Percentiles rank a stretch among this genome's conserved stretches.
These are phyloP conservation scores for Helicoverpa assulta DNA, from an alignment of 2,888 invertebrate genomes.

Conservation along the genomic window DNA sequence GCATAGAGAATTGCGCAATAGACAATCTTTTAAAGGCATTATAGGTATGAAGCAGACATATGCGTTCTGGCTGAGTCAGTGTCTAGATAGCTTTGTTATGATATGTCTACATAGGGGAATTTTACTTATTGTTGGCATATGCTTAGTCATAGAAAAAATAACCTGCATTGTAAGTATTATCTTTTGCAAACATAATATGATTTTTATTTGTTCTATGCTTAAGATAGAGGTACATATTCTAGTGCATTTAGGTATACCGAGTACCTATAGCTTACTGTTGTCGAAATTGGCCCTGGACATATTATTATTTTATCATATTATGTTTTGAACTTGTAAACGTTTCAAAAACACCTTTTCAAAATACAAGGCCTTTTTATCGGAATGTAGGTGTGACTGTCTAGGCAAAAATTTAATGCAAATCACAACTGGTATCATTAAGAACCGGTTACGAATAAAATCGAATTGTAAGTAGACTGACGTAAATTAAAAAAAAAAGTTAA, in stretches of 20 bases:
- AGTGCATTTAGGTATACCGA: too few relatives aligned
- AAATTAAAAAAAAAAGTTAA: background rate
- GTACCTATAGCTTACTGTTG: too few relatives aligned
- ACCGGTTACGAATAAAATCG: background rate
- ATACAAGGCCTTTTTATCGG: background rate
- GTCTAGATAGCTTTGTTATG: slow-evolving; percentile 2
- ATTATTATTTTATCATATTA: too few relatives aligned
- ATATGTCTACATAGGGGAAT: background rate
- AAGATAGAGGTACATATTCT: too few relatives aligned
- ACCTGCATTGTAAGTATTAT: background rate
- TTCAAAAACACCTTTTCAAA: background rate
- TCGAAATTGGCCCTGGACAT: too few relatives aligned
- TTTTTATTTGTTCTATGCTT: too few relatives aligned
- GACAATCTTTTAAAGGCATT: background rate
- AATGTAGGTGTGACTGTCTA: background rate
- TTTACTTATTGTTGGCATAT: background rate
- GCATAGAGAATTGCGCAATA: slow-evolving; percentile 7
- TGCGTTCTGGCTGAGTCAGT: slow-evolving; percentile 9
- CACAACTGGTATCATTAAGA: background rate
- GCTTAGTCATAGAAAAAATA: background rate
- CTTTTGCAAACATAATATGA: background rate
- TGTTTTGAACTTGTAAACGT: too few relatives aligned
- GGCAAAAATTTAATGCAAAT: background rate
- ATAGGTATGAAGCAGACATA: slow-evolving; percentile 5
- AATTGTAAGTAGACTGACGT: background rate